Evolutionary conservation across 2,113 vertebrate genomes (phyloP).

Genomic region (Rutilus rutilus): DNA sequence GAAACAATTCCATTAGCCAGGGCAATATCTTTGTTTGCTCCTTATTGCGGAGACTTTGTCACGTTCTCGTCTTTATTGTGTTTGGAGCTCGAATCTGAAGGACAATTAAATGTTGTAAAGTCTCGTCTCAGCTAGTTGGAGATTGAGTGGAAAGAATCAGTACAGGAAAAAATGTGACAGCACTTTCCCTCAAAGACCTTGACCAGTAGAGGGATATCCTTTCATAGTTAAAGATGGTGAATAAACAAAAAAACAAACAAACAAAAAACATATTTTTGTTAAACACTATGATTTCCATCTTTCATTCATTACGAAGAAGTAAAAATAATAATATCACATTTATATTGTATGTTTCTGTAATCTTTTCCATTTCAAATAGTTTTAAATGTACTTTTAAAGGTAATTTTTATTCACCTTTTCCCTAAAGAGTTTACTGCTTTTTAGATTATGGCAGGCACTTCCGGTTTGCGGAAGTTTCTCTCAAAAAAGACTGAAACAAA

Average conservation of each 20-base stretch:
- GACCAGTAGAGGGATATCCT: not conserved
- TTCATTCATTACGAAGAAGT: not conserved
- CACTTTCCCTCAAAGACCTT: constrained; percentile 25
- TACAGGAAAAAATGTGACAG: constrained; percentile 10
- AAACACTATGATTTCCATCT: too few relatives aligned
- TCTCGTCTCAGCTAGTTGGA: constrained; percentile 43
- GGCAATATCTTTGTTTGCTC: constrained; percentile 42
- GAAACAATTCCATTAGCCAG: constrained; percentile 54
- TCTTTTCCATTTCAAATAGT: not conserved
- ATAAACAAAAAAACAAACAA: too few relatives aligned
- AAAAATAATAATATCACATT: not conserved
- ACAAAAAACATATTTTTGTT: too few relatives aligned
- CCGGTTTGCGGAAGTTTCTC: too few relatives aligned
- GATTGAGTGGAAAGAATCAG: constrained; percentile 37
- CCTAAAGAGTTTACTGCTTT: too few relatives aligned
- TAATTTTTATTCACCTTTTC: too few relatives aligned
- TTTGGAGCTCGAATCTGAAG: constrained; percentile 41
- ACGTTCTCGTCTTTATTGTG: constrained; percentile 56
- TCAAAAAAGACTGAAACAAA: too few relatives aligned
- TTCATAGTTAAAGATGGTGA: too few relatives aligned
- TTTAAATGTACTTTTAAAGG: too few relatives aligned
- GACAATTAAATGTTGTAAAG: constrained; percentile 56
- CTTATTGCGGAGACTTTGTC: constrained; percentile 52
- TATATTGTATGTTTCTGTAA: not conserved
- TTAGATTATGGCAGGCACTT: too few relatives aligned